These are phyloP conservation scores for Synodontis membranacea DNA, from an alignment of 2,113 vertebrate species.

Conservation along the genomic window DNA sequence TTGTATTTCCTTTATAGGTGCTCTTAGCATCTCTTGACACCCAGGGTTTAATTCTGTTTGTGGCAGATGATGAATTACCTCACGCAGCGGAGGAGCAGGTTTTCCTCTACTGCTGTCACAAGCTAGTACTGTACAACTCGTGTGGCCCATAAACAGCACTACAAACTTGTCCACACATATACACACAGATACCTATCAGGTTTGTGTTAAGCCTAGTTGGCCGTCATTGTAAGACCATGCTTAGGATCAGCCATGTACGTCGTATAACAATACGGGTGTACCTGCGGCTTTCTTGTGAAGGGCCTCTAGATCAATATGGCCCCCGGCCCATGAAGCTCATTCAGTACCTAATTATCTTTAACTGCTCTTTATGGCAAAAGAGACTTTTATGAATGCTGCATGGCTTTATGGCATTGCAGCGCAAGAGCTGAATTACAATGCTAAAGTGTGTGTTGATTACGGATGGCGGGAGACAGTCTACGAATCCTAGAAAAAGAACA, in stretches of 20 bases:
- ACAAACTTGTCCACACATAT: background rate
- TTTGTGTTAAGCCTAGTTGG: background rate
- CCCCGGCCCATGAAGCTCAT: background rate
- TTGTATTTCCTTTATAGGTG: conserved; percentile 35
- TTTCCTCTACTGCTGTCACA: conserved; percentile 29
- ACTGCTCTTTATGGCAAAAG: background rate
- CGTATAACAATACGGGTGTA: background rate
- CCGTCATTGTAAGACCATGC: background rate
- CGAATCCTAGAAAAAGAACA: background rate
- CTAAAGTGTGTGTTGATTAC: background rate
- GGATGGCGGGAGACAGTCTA: background rate
- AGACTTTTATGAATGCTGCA: background rate
- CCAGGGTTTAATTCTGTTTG: conserved; percentile 50
- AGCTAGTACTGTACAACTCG: background rate
- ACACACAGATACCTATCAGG: background rate
- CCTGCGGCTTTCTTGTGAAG: background rate
- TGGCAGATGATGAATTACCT: conserved; percentile 66
- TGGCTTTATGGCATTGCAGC: conserved; percentile 7
- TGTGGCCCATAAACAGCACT: conserved; percentile 7
- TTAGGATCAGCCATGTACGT: background rate
- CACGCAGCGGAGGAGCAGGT: conserved; percentile 56
- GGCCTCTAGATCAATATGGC: background rate
- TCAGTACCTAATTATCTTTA: background rate
- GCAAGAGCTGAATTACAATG: background rate
- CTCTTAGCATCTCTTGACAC: conserved; percentile 35